Percentiles rank a stretch among this genome's conserved stretches.
Conservation (phyloP, 2,113 vertebrate species). For the Burhinus bistriatus region DNA sequence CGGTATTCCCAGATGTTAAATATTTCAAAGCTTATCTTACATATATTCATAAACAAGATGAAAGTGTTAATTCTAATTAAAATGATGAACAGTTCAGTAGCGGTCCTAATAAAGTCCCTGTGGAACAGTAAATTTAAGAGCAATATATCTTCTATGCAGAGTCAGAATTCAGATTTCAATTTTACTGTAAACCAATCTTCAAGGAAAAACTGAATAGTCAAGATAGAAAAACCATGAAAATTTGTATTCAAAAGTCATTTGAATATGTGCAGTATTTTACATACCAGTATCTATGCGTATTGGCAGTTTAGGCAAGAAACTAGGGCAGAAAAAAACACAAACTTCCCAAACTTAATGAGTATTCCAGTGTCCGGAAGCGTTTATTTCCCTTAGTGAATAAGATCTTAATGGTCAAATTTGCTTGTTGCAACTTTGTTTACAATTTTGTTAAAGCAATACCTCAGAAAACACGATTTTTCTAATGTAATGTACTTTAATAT, state of each 20-base stretch:
- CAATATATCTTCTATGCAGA: background rate
- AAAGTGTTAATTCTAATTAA: constrained; percentile 76
- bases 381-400: background rate
- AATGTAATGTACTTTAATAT: background rate
- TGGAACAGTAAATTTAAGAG: constrained; percentile 36
- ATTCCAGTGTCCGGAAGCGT: background rate
- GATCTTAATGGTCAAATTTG: background rate
- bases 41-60: constrained; percentile 65
- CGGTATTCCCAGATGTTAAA: constrained; percentile 58
- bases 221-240: background rate
- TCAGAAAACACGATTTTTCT: fast-evolving
- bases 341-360: background rate
- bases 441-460: background rate
- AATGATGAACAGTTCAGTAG: constrained; percentile 53
- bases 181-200: background rate
- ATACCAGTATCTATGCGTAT: background rate
- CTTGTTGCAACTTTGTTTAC: background rate
- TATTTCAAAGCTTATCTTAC: constrained; percentile 61
- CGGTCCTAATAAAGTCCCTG: constrained; percentile 50
- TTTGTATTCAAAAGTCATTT: background rate
- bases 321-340: fast-evolving
- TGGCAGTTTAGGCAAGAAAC: background rate
- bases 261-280: background rate
- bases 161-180: background rate
- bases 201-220: background rate